These are phyloP conservation scores for Seira musarum DNA, from an alignment of 2,888 invertebrate genomes.

Conservation along the genomic window DNA sequence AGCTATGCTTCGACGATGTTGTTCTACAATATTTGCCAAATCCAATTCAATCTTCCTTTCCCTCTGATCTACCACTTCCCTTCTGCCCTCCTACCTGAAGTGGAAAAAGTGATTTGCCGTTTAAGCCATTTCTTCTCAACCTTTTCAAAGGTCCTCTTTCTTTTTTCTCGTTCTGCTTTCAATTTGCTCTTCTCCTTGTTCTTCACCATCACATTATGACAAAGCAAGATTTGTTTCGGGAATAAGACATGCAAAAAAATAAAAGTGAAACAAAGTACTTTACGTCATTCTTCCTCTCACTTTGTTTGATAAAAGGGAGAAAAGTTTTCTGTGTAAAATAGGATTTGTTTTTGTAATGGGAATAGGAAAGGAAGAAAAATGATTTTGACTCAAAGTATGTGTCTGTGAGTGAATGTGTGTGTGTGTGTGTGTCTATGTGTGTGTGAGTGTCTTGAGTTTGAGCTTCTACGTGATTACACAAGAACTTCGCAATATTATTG, in stretches of 20 bases:
- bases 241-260: conserved; percentile 5
- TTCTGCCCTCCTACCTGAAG: no score
- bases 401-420: no score
- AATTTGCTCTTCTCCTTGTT: not conserved
- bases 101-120: no score
- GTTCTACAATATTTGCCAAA: no score
- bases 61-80: no score
- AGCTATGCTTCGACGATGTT: no score
- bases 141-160: not conserved
- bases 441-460: not conserved
- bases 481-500: conserved; percentile 6
- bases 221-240: not conserved
- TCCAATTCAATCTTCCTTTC: no score
- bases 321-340: conserved; percentile 1
- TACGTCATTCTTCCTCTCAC: not conserved
- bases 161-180: not conserved
- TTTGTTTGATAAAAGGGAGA: not conserved
- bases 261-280: conserved; percentile 11
- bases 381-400: no score
- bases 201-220: not conserved
- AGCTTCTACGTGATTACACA: conserved; percentile 4
- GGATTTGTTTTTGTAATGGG: conserved; percentile 10
- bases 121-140: not conserved
- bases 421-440: not conserved
- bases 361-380: not conserved